Evolutionary conservation across 2,888 invertebrate species (phyloP).

Genomic region (Bombylius major): DNA sequence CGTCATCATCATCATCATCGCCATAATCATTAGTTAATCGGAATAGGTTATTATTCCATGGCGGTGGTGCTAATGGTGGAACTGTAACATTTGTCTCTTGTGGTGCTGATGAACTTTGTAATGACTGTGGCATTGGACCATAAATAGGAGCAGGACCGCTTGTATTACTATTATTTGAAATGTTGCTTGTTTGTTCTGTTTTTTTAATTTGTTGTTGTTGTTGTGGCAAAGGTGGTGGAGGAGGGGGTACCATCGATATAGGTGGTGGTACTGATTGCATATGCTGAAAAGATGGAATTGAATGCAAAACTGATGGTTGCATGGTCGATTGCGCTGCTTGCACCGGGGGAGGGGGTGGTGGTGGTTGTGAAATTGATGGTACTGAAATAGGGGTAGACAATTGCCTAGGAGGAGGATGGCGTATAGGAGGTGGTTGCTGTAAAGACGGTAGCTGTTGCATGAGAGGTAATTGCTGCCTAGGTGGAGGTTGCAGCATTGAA

Average conservation of each 20-base stretch:
- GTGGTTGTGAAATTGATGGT: constrained; percentile 3
- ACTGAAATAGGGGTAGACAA: background rate
- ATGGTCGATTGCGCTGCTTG: background rate
- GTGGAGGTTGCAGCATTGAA: too few relatives aligned
- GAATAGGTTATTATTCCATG: constrained; percentile 28
- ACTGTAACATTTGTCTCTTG: constrained; percentile 18
- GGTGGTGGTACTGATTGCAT: constrained; percentile 9
- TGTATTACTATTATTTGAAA: too few relatives aligned
- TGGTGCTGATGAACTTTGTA: constrained; percentile 1
- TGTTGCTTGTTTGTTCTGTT: too few relatives aligned
- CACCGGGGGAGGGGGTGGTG: constrained; percentile 2
- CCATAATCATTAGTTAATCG: constrained; percentile 29
- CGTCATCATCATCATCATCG: constrained; percentile 38
- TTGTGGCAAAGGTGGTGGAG: too few relatives aligned
- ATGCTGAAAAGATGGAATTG: background rate
- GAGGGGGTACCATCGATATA: constrained; percentile 8
- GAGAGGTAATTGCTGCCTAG: too few relatives aligned
- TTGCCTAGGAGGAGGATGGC: too few relatives aligned
- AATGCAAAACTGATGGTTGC: background rate
- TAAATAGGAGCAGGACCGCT: too few relatives aligned
- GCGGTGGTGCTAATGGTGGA: constrained; percentile 26
- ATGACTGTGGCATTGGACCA: background rate
- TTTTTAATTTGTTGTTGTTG: too few relatives aligned
- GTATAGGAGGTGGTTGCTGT: too few relatives aligned
- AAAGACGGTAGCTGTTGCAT: too few relatives aligned